Conservation (phyloP, 2,888 invertebrate genomes). For the Volucella inflata region DNA sequence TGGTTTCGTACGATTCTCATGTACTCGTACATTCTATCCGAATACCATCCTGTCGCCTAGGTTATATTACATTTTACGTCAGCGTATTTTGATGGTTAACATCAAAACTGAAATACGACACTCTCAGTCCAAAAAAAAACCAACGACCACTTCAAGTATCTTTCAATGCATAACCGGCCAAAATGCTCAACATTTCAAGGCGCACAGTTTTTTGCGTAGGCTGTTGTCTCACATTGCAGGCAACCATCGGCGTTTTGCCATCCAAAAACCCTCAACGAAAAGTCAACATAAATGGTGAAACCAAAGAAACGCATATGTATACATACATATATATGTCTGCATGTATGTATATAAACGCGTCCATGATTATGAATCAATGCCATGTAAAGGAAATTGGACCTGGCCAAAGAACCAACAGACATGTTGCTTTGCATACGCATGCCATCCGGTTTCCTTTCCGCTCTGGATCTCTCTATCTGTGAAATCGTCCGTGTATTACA, state of each 20-base stretch:
- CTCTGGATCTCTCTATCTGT: not conserved
- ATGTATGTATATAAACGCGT: constrained; percentile 56
- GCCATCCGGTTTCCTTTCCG: constrained; percentile 54
- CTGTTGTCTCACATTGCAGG: constrained; percentile 39
- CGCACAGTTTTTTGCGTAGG: constrained; percentile 64
- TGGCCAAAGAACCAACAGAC: constrained; percentile 58
- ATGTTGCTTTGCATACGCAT: constrained; percentile 71
- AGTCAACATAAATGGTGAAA: constrained; percentile 42
- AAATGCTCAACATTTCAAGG: constrained; percentile 47
- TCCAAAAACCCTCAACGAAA: constrained; percentile 45
- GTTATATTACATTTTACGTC: constrained; percentile 43
- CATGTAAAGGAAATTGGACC: constrained; percentile 75
- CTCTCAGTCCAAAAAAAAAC: constrained; percentile 25
- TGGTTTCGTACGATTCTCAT: no score
- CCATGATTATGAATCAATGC: constrained; percentile 75
- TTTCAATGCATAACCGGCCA: constrained; percentile 20
- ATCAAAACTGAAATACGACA: constrained; percentile 69
- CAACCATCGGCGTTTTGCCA: constrained; percentile 31
- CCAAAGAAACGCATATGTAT: not conserved
- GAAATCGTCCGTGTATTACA: constrained; percentile 58
- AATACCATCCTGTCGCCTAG: constrained; percentile 25
- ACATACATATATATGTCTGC: no score
- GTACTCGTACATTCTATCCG: no score
- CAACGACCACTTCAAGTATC: constrained; percentile 22
- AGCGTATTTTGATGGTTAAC: constrained; percentile 61